A percentile compares a stretch with the other conserved stretches of the same genome.
Evolutionary conservation across 92 coral and sea anemone species (phyloP).

Genomic region (Palythoa grandiflora): DNA sequence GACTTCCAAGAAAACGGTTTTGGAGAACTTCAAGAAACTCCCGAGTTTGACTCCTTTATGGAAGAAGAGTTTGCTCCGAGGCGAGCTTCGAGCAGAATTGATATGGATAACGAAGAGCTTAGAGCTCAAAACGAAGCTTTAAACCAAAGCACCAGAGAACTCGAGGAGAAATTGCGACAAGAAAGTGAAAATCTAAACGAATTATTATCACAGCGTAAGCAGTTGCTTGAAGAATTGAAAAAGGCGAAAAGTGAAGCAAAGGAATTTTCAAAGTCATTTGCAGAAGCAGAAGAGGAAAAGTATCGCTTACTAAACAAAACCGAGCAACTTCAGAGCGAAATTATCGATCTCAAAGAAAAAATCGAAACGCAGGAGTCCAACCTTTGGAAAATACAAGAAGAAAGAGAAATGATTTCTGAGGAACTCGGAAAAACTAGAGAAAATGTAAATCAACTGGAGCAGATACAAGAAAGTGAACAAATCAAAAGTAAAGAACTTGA

Average conservation of each 20-base stretch:
- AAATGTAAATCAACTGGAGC: conserved; percentile 21
- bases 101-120: conserved; percentile 37
- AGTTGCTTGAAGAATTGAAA: conserved; percentile 26
- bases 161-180: conserved; percentile 31
- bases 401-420: conserved; percentile 47
- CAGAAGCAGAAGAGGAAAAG: conserved; percentile 35
- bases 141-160: conserved; percentile 43
- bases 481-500: conserved; percentile 53
- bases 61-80: conserved; percentile 28
- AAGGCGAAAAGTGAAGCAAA: conserved; percentile 23
- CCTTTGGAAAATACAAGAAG: conserved; percentile 46
- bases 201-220: conserved; percentile 8
- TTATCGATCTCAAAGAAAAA: conserved; percentile 38
- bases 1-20: conserved; percentile 43
- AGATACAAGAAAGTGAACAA: conserved; percentile 34
- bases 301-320: conserved; percentile 29
- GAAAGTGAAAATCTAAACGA: conserved; percentile 35
- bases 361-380: conserved; percentile 30
- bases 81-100: conserved; percentile 37
- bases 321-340: conserved; percentile 54
- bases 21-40: conserved; percentile 36
- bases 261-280: conserved; percentile 32
- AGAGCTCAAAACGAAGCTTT: conserved; percentile 38
- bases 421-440: conserved; percentile 48
- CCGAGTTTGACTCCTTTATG: conserved; percentile 23